These are phyloP conservation scores for Hybos culiciformis DNA, from an alignment of 2,888 invertebrate genomes.

Conservation along the genomic window DNA sequence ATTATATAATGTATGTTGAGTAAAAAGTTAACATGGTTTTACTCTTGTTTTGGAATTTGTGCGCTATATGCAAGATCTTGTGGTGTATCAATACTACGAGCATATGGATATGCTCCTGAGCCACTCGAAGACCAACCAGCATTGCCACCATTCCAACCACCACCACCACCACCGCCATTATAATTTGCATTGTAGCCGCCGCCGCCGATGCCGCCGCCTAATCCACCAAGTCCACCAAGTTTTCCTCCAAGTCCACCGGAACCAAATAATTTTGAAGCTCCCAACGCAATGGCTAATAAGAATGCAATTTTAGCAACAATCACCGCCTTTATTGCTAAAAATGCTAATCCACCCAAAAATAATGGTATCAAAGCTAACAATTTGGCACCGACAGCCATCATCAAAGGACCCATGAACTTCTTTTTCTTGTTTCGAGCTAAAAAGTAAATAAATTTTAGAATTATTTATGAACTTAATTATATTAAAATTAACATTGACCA, in stretches of 20 bases:
- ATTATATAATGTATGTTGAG: too few species aligned
- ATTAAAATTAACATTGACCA: neutral
- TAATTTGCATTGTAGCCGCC: slow-evolving; percentile 19
- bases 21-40: neutral
- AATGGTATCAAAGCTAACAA: slow-evolving; percentile 56
- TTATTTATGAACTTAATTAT: neutral
- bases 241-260: slow-evolving; percentile 38
- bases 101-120: slow-evolving; percentile 38
- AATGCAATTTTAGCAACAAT: slow-evolving; percentile 67
- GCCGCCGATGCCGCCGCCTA: slow-evolving; percentile 22
- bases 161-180: slow-evolving; percentile 19
- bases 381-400: slow-evolving; percentile 57
- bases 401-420: slow-evolving; percentile 53
- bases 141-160: slow-evolving; percentile 21
- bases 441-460: neutral
- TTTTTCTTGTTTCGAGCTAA: slow-evolving; percentile 64
- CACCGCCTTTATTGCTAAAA: slow-evolving; percentile 62
- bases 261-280: slow-evolving; percentile 52
- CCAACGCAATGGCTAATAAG: slow-evolving; percentile 53
- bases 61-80: slow-evolving; percentile 60
- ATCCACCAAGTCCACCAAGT: slow-evolving; percentile 22
- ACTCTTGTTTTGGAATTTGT: slow-evolving; percentile 37
- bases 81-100: slow-evolving; percentile 43
- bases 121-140: slow-evolving; percentile 22
- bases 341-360: slow-evolving; percentile 53